phyloP scores from a whole-genome alignment of 2,888 invertebrate genomes.

The Alsophila aescularia region DNA sequence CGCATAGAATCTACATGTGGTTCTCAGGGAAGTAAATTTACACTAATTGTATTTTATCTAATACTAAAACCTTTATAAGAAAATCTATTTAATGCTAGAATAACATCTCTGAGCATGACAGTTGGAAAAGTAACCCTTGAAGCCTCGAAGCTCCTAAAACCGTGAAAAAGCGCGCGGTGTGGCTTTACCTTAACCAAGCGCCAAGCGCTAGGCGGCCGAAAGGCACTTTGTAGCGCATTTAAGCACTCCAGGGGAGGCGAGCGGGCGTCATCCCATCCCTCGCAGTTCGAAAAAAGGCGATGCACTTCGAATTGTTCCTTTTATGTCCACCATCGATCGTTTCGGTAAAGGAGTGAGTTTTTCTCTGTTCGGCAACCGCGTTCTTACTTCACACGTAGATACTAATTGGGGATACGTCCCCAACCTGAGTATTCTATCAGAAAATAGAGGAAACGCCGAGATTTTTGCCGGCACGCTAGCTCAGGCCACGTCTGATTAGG shows the following conservation, averaged over 20 bases:
- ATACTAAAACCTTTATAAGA: too few relatives aligned
- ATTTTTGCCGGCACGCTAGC: slow-evolving; percentile 39
- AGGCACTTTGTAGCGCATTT: slow-evolving; percentile 74
- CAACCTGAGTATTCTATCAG: slow-evolving; percentile 58
- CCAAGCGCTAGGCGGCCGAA: slow-evolving; percentile 47
- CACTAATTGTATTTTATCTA: too few relatives aligned
- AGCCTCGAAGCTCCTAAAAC: too few relatives aligned
- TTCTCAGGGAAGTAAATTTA: too few relatives aligned
- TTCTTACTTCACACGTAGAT: slow-evolving; percentile 74
- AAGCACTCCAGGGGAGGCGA: slow-evolving; percentile 60
- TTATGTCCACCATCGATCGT: slow-evolving; percentile 83
- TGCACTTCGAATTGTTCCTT: slow-evolving; percentile 83
- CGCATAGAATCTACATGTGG: too few relatives aligned
- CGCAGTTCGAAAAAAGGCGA: slow-evolving; percentile 81
- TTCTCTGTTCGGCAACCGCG: slow-evolving; percentile 70
- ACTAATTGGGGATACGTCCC: slow-evolving; percentile 65
- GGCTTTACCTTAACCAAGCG: slow-evolving; percentile 2
- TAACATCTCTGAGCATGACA: too few relatives aligned
- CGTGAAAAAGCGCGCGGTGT: slow-evolving; percentile 2
- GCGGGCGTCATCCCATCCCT: slow-evolving; percentile 63
- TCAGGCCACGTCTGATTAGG: slow-evolving; percentile 9
- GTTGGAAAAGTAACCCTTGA: too few relatives aligned
- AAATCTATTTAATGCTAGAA: too few relatives aligned
- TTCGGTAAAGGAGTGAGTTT: slow-evolving; percentile 79
- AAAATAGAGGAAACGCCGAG: slow-evolving; percentile 49